Conservation (phyloP, 2,888 invertebrate species). For the Folsomia manolachei region DNA sequence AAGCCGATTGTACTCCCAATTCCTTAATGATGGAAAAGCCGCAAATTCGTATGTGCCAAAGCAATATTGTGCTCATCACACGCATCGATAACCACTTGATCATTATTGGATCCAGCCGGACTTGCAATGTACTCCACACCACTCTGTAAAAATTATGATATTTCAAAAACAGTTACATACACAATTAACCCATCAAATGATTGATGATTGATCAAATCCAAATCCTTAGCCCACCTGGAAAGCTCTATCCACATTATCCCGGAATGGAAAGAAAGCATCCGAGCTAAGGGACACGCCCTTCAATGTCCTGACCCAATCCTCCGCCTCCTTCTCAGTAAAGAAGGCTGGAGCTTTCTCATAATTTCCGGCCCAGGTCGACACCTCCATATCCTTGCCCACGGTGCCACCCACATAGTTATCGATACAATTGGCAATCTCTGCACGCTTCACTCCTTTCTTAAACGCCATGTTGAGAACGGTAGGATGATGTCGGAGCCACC, state of each 20-base stretch:
- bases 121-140: slow-evolving; percentile 92
- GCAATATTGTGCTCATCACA: slow-evolving; percentile 87
- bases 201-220: too few species aligned
- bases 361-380: slow-evolving; percentile 69
- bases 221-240: slow-evolving; percentile 76
- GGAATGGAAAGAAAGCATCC: slow-evolving; percentile 98
- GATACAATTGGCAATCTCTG: slow-evolving; percentile 90
- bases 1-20: too few species aligned
- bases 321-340: slow-evolving; percentile 66
- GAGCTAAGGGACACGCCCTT: slow-evolving; percentile 82
- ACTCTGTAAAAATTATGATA: slow-evolving; percentile 72
- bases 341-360: slow-evolving; percentile 71
- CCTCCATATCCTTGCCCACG: slow-evolving; percentile 84
- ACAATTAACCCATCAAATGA: neutral
- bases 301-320: slow-evolving; percentile 68
- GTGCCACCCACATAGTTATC: slow-evolving; percentile 91
- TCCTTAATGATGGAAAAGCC: slow-evolving; percentile 94
- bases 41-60: slow-evolving; percentile 81
- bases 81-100: slow-evolving; percentile 80
- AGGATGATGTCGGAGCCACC: slow-evolving; percentile 93
- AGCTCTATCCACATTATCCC: slow-evolving; percentile 94
- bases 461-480: slow-evolving; percentile 78
- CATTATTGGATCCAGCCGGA: slow-evolving; percentile 92
- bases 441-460: slow-evolving; percentile 78
- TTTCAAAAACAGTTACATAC: neutral